phyloP scores from a whole-genome alignment of 2,888 invertebrate genomes.

The Acheta domesticus region DNA sequence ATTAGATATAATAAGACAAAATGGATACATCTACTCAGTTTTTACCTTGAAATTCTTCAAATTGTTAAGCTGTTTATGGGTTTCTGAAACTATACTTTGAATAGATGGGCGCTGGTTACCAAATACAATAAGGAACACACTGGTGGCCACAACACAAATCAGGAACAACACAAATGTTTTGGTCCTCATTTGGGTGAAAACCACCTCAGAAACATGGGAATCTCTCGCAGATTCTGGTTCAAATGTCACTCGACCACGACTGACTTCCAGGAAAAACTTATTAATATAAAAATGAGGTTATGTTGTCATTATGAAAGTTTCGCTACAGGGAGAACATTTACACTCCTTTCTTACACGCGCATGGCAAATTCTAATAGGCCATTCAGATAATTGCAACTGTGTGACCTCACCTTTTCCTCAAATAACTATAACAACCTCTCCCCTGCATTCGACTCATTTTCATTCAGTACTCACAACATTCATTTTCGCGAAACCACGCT shows the following conservation, averaged over 20 bases:
- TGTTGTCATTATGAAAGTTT: slow-evolving; percentile 22
- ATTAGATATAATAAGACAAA: background rate
- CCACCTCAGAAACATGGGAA: slow-evolving; percentile 26
- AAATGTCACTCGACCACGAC: background rate
- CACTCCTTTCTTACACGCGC: background rate
- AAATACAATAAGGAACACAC: slow-evolving; percentile 72
- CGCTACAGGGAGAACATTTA: background rate
- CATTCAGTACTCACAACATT: background rate
- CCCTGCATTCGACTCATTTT: slow-evolving; percentile 9
- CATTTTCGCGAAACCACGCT: background rate
- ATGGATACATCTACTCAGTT: background rate
- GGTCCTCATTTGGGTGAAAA: slow-evolving; percentile 55
- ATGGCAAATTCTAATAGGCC: background rate
- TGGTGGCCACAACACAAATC: slow-evolving; percentile 70
- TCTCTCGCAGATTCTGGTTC: slow-evolving; percentile 23
- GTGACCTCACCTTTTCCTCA: background rate
- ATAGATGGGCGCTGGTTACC: slow-evolving; percentile 78
- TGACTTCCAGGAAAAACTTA: slow-evolving; percentile 39
- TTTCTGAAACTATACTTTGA: slow-evolving; percentile 82
- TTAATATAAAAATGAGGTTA: slow-evolving; percentile 40
- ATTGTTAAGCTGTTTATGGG: slow-evolving; percentile 74
- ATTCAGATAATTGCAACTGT: background rate
- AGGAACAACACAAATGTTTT: slow-evolving; percentile 77
- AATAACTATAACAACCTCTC: background rate
- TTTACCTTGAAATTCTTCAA: slow-evolving; percentile 65